A percentile compares a stretch with the other conserved stretches of the same genome.
These are phyloP conservation scores for Sebastiscus tertius DNA, from an alignment of 2,797 vertebrate species.

Conservation along the genomic window DNA sequence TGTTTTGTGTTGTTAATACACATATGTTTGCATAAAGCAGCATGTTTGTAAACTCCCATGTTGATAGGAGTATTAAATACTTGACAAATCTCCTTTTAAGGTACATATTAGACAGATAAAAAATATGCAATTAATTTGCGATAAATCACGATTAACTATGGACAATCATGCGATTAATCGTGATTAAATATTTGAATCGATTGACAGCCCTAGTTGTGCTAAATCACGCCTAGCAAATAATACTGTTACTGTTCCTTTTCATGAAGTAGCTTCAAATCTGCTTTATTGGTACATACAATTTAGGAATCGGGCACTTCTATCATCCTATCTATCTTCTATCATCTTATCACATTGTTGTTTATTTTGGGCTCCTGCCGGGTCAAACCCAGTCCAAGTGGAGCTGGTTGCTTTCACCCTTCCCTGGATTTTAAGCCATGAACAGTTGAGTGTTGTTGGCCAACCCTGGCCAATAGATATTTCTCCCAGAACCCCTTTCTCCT, in stretches of 20 bases:
- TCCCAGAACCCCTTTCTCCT: slow-evolving; percentile 65
- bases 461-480: slow-evolving; percentile 57
- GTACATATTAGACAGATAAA: no score
- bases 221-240: neutral
- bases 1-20: no score
- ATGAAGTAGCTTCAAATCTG: neutral
- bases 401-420: slow-evolving; percentile 22
- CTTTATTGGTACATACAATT: neutral
- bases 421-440: slow-evolving; percentile 38
- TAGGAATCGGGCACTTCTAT: neutral
- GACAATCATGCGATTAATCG: no score
- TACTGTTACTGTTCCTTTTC: neutral
- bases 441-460: slow-evolving; percentile 57
- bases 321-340: neutral
- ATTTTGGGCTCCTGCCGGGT: slow-evolving; percentile 3
- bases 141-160: no score
- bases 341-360: neutral
- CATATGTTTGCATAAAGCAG: no score
- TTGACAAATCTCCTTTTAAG: no score
- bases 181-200: no score
- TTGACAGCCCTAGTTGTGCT: no score
- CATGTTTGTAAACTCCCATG: no score
- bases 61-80: no score
- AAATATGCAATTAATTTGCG: no score
- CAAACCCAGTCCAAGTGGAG: slow-evolving; percentile 5